Percentiles rank a stretch among this genome's conserved stretches.
phyloP scores from a whole-genome alignment of 2,113 vertebrate species.

The Notiomystis cincta region DNA sequence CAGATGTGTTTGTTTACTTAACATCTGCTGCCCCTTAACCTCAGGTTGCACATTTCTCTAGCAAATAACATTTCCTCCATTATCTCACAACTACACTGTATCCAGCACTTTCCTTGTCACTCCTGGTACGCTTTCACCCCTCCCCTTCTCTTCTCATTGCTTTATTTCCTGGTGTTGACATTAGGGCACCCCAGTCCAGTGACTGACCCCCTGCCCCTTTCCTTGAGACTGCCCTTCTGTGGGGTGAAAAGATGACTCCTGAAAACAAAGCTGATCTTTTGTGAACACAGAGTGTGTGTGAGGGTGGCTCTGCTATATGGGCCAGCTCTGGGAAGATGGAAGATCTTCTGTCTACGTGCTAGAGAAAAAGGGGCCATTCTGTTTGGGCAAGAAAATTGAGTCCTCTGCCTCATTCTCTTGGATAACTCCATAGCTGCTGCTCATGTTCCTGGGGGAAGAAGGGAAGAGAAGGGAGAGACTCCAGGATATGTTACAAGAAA shows the following conservation, averaged over 20 bases:
- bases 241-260: background rate
- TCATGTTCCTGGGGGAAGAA: background rate
- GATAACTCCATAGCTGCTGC: background rate
- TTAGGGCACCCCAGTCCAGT: background rate
- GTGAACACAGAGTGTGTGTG: background rate
- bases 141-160: background rate
- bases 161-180: background rate
- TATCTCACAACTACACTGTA: background rate
- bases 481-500: background rate
- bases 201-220: background rate
- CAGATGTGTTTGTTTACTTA: slow-evolving; percentile 11
- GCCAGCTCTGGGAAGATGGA: background rate
- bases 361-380: background rate
- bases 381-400: background rate
- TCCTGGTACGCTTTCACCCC: background rate
- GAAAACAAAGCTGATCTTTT: background rate
- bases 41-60: background rate
- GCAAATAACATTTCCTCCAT: background rate
- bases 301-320: background rate
- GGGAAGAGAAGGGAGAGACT: background rate
- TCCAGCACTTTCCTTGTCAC: background rate
- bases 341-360: background rate
- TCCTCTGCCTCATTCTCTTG: background rate
- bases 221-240: background rate
- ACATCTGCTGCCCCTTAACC: slow-evolving; percentile 3